Percentiles rank a stretch among this genome's conserved stretches.
phyloP scores from a whole-genome alignment of 2,888 invertebrate species.

The Craniophora ligustri region DNA sequence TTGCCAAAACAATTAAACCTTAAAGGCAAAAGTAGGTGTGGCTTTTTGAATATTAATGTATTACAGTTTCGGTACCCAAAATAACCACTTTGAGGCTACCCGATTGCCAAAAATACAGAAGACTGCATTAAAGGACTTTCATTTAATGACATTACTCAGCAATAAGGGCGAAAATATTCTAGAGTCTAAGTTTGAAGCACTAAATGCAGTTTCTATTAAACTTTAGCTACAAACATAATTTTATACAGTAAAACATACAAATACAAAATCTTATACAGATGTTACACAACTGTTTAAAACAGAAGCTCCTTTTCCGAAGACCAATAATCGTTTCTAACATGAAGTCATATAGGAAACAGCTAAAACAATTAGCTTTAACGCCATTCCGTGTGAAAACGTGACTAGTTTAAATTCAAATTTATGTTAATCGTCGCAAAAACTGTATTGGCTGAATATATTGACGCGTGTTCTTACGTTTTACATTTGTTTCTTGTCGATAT shows the following conservation, averaged over 20 bases:
- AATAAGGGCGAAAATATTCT: neutral
- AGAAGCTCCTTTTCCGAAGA: conserved; percentile 5
- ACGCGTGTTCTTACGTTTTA: conserved; percentile 17
- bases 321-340: neutral
- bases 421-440: conserved; percentile 37
- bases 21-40: neutral
- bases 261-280: neutral
- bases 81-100: too few relatives aligned
- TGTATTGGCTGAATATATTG: conserved; percentile 36
- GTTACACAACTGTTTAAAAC: neutral
- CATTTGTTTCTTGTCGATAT: conserved; percentile 15
- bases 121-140: too few relatives aligned
- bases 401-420: conserved; percentile 40
- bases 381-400: conserved; percentile 35
- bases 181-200: too few relatives aligned
- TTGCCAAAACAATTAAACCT: neutral
- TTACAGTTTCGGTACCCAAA: neutral
- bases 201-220: neutral
- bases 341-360: conserved; percentile 30
- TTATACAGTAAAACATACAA: neutral
- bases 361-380: conserved; percentile 33
- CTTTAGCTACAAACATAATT: neutral
- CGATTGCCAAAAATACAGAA: neutral
- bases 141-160: neutral
- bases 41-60: neutral